Percentiles rank a stretch among this genome's conserved stretches.
Evolutionary conservation across 2,113 vertebrate genomes (phyloP).

Genomic region (Lophotis ruficrista): DNA sequence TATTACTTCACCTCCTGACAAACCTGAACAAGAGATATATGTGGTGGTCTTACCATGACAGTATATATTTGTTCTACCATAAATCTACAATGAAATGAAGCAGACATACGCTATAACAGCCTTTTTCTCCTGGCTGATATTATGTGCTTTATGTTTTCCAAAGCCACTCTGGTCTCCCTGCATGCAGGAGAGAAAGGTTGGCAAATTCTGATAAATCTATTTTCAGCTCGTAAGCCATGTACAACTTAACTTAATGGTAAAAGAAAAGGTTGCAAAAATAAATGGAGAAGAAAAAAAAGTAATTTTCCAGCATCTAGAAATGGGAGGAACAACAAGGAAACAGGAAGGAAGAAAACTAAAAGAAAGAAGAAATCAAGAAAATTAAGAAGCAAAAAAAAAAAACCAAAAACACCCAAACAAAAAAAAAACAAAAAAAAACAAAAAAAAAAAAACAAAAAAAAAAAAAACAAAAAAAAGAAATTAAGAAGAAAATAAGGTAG

Average conservation of each 20-base stretch:
- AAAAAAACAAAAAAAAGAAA: too few species aligned
- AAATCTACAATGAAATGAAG: neutral
- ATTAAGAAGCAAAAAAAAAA: too few species aligned
- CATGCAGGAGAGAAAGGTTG: neutral
- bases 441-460: too few species aligned
- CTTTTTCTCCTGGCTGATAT: neutral
- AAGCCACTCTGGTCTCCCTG: neutral
- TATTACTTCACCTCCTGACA: neutral
- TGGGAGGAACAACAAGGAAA: neutral
- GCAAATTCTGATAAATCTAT: neutral
- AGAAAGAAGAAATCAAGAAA: neutral
- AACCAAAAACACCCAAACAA: too few species aligned
- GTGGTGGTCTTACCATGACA: neutral
- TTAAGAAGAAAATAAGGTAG: neutral
- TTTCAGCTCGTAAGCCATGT: neutral
- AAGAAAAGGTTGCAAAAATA: neutral
- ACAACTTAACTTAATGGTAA: neutral
- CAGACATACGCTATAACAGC: rapidly evolving
- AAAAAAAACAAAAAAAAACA: too few species aligned
- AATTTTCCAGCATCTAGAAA: neutral
- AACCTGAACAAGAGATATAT: neutral
- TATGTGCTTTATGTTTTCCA: neutral
- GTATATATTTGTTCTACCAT: neutral
- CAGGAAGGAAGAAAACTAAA: neutral
- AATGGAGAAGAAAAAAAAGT: neutral